phyloP scores from a whole-genome alignment of 1,140 invertebrate genomes.

The Diabrotica undecimpunctata region DNA sequence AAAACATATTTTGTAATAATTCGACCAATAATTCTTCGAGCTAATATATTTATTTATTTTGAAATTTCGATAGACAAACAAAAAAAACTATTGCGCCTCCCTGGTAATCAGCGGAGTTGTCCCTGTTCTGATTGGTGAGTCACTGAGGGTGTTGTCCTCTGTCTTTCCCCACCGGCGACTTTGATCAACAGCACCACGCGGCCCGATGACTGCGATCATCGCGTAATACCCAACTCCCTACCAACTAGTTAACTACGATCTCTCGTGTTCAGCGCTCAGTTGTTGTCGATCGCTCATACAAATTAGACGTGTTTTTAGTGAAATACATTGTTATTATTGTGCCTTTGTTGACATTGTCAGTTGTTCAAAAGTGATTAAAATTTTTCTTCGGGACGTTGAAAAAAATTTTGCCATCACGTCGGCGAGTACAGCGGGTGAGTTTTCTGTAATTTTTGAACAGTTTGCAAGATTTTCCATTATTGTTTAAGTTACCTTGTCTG shows the following conservation, averaged over 20 bases:
- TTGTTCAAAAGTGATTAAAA: slow-evolving; percentile 8
- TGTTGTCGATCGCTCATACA: slow-evolving; percentile 2
- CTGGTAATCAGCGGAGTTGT: slow-evolving; percentile 34
- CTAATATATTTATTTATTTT: too few species aligned
- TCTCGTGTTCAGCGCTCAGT: slow-evolving; percentile 15
- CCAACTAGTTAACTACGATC: slow-evolving; percentile 17
- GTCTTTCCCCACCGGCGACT: slow-evolving; percentile 31
- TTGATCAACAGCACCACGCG: slow-evolving; percentile 19
- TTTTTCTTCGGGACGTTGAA: slow-evolving; percentile 1
- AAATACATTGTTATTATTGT: slow-evolving; percentile 12
- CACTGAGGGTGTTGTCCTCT: slow-evolving; percentile 49
- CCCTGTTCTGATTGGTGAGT: slow-evolving; percentile 47
- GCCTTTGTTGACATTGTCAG: slow-evolving; percentile 5
- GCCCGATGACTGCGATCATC: background rate
- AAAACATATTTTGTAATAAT: too few species aligned
- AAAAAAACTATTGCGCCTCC: slow-evolving; percentile 6
- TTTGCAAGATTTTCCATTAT: too few species aligned
- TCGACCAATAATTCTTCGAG: too few species aligned
- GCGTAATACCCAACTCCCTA: slow-evolving; percentile 14
- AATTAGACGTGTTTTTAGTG: slow-evolving; percentile 13
- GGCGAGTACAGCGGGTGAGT: slow-evolving; percentile 30
- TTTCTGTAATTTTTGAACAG: background rate
- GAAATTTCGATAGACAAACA: background rate
- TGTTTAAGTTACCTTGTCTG: too few species aligned
- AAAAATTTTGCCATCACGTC: slow-evolving; percentile 18